These are phyloP conservation scores for Thecocarcelia acutangulata DNA, from an alignment of 2,888 invertebrate genomes.

Conservation along the genomic window DNA sequence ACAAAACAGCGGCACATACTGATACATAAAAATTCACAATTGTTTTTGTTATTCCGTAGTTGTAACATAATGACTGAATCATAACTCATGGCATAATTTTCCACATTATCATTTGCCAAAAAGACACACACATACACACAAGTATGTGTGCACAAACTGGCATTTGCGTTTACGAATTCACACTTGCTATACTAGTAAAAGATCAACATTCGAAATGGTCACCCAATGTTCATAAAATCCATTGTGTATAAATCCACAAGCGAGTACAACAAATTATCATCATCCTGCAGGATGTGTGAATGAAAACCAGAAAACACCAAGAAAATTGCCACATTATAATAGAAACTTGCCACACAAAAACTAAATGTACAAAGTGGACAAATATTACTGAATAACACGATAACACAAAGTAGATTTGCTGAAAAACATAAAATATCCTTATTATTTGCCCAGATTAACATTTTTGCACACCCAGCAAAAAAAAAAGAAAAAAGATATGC, in stretches of 20 bases:
- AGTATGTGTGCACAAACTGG: too few species aligned
- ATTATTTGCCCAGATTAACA: slow-evolving; percentile 75
- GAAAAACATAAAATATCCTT: slow-evolving; percentile 78
- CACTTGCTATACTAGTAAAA: background rate
- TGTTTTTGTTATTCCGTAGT: slow-evolving; percentile 31
- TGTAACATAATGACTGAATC: slow-evolving; percentile 64
- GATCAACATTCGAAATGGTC: slow-evolving; percentile 53
- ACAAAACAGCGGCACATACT: slow-evolving; percentile 27
- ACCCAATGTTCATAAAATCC: slow-evolving; percentile 68
- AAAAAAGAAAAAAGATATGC: slow-evolving; percentile 50
- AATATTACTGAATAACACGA: slow-evolving; percentile 70
- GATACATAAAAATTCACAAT: slow-evolving; percentile 52
- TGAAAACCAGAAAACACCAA: background rate
- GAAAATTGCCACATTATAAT: slow-evolving; percentile 69
- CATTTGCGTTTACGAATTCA: too few species aligned
- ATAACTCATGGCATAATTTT: slow-evolving; percentile 71
- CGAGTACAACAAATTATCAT: slow-evolving; percentile 73
- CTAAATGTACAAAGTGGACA: slow-evolving; percentile 76
- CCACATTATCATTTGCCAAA: slow-evolving; percentile 75
- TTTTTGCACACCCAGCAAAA: slow-evolving; percentile 68
- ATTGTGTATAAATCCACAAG: slow-evolving; percentile 71
- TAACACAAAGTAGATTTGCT: slow-evolving; percentile 20
- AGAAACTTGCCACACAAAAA: slow-evolving; percentile 63
- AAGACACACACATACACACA: slow-evolving; percentile 42
- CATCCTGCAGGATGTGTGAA: slow-evolving; percentile 48